phyloP scores from a whole-genome alignment of 2,113 vertebrate genomes.

The Murina feae region DNA sequence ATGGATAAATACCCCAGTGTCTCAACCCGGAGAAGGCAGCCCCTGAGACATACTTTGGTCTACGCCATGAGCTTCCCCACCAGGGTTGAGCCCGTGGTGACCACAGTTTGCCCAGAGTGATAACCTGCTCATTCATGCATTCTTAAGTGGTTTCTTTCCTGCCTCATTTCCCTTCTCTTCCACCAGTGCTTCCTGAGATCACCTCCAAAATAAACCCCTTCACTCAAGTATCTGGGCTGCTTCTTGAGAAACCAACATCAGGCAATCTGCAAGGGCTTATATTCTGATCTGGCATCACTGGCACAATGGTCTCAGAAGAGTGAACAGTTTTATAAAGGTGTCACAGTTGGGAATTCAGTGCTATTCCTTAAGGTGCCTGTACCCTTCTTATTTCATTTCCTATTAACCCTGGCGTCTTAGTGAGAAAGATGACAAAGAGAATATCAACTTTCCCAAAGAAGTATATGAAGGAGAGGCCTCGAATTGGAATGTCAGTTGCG shows the following conservation, averaged over 20 bases:
- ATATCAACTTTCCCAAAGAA: not conserved
- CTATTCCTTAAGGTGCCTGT: not conserved
- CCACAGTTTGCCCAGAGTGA: not conserved
- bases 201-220: not conserved
- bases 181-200: not conserved
- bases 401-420: not conserved
- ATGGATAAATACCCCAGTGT: not conserved
- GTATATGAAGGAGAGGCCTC: not conserved
- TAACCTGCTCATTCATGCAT: not conserved
- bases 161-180: not conserved
- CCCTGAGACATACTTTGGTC: not conserved
- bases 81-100: not conserved
- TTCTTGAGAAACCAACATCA: not conserved
- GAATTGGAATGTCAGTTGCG: not conserved
- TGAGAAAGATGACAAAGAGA: slow-evolving; percentile 3
- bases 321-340: not conserved
- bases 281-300: not conserved
- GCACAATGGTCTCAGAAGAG: not conserved
- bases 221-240: not conserved
- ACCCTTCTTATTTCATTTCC: not conserved
- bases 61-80: not conserved
- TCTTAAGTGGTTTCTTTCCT: not conserved
- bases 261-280: not conserved
- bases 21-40: not conserved
- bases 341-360: not conserved